Base-by-base conservation (phyloP, 2,113 vertebrate genomes). In the Hemichromis elongatus region DNA sequence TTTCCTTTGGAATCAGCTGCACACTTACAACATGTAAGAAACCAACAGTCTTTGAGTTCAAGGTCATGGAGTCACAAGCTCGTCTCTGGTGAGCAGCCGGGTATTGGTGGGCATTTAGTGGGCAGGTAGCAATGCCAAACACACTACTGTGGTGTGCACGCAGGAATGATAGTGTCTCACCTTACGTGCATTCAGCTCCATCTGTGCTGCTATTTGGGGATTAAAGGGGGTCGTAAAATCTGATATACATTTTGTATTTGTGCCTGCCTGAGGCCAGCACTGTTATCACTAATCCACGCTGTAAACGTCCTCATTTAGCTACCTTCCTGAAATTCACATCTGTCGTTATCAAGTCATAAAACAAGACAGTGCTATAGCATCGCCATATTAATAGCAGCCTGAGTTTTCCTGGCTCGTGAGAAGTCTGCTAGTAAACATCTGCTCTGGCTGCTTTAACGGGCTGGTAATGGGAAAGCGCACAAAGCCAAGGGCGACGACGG, bases 271-370 rank as follows among this genome's bases (percentile, higher is more conserved):
- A 78, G 33, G 89, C 86, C 52, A 6, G 16, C 5, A 40, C 54
- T 18, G 79, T 90, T 84, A 88, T 45, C 84, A 37, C 90, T 93
- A 93, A 94, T 92, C 86, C 66, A 86, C 3, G 86, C 83, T 86
- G 91, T 92, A 92, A 91, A 93, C 10, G 21, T 89, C 73, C 86
- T 89, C 85, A 85, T 91, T 91, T 86, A 91, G 88, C 55, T 66
- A 86, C 82, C 88, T 86, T 90, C 55, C 81, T 81, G 81, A 94
- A 91, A 92, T 83, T 80, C 89, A 84, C 85, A 90, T 92, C 86
- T 86, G 79, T 68, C 24, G 35, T 93, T 94, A 92, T 84, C 82
- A 63, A 86, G 87, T 88, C 93, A 81, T 93, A 90, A 93, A 95
- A 90, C 82, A 83, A 88, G 88, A 83, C 79, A 19, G 79, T 24